Base-by-base conservation (phyloP, 1,140 invertebrate genomes). In the Drosophila lini region DNA sequence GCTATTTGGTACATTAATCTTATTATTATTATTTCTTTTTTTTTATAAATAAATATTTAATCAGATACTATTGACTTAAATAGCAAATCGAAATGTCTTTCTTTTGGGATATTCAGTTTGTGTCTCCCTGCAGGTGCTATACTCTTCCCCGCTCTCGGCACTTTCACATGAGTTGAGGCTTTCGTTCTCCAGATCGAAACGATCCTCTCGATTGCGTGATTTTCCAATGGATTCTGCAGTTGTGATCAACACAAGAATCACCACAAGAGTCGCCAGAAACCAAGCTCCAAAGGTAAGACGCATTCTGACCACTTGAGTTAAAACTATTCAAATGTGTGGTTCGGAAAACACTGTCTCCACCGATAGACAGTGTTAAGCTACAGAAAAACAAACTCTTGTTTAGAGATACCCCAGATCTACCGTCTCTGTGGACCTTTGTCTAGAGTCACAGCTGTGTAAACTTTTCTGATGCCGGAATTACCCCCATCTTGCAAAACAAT, bases 61-160 rank as follows among this genome's bases (percentile, higher is more conserved):
- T 6, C 11, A 6, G 3, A 7, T n/a, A n/a, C 1, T 3, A 28
- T 32, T 4, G 6, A 13, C 19, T 31, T 58, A 78, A 57, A 77
- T 15, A 11, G 74, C 75, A 58, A 78, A 78, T 19, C 45, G 44
- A 25, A 78, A 78, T n/a, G 57, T 70, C 28, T 78, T 78, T 1
- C 74, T 40, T 4, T 52, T 53, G 4, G 28, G 42, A 3, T 53
- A 34, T 15, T 58, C 42, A 3, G 28, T 56, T 28, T 69, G 41
- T 3, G 31, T 38, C 11, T 40, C 8, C 10, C 31, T 13, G 52
- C 74, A 78, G 13, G 36, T 70, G 10, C 41, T 63, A 15, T 41
- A 10, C 15, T 38, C 41, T 13, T 75, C 71, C 22, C n/a, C 36
- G 44, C 31, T 75, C 3, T 74, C 59, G 9, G 15, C n/a, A 48